These are phyloP conservation scores for Pontoporia blainvillei DNA, from an alignment of 2,113 vertebrate species.

Conservation along the genomic window DNA sequence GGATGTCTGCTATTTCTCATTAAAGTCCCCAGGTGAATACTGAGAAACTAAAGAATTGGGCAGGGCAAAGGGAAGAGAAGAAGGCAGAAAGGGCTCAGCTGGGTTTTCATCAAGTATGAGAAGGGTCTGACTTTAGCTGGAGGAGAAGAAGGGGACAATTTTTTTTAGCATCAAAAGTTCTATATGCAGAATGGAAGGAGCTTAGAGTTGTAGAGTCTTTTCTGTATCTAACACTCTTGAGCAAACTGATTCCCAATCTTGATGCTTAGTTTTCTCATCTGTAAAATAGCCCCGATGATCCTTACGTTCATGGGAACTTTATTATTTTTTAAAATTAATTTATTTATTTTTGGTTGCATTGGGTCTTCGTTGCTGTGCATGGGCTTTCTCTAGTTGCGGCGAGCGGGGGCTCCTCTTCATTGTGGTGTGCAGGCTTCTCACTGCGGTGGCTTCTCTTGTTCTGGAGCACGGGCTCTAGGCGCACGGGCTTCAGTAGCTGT, in stretches of 20 bases:
- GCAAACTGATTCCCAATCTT: neutral
- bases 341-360: too few species aligned
- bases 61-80: neutral
- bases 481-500: too few species aligned
- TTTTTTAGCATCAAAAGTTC: neutral
- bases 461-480: too few species aligned
- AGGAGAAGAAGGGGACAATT: accelerated
- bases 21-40: neutral
- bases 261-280: too few species aligned
- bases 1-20: neutral
- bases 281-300: neutral
- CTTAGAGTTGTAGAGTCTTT: neutral
- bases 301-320: too few species aligned
- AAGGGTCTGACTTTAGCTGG: neutral
- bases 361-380: too few species aligned
- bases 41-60: accelerated
- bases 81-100: neutral
- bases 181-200: neutral
- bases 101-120: neutral
- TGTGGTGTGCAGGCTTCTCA: too few species aligned
- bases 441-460: too few species aligned
- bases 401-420: too few species aligned
- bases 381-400: too few species aligned
- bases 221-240: neutral
- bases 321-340: too few species aligned